Conservation (phyloP, 2,113 vertebrate genomes). For the Pleuronectes platessa region DNA sequence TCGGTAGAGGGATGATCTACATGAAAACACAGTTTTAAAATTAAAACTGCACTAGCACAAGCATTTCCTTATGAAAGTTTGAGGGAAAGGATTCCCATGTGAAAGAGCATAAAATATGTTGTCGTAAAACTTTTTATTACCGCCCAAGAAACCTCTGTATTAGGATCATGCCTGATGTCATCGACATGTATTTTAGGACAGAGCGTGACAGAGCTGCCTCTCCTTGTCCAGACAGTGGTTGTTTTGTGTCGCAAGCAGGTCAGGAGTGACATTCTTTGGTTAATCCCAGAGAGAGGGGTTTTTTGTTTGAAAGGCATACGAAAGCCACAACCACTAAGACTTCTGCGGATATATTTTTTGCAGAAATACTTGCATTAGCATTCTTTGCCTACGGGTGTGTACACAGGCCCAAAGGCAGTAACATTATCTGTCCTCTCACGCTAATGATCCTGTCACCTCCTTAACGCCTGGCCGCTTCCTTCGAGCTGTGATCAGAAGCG, state of each 20-base stretch:
- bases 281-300: constrained; percentile 47
- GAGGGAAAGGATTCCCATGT: not conserved
- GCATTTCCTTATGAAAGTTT: constrained; percentile 7
- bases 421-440: constrained; percentile 36
- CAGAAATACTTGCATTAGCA: constrained; percentile 43
- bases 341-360: constrained; percentile 34
- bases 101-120: not conserved
- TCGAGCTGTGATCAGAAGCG: not conserved
- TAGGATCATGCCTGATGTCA: constrained; percentile 4
- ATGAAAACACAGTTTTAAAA: not conserved
- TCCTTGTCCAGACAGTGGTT: constrained; percentile 46
- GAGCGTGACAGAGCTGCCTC: constrained; percentile 31
- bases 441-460: constrained; percentile 16
- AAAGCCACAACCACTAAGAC: constrained; percentile 43
- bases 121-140: not conserved
- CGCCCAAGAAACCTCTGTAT: constrained; percentile 4
- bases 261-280: constrained; percentile 62
- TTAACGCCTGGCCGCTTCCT: not conserved
- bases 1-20: not conserved
- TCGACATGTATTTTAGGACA: constrained; percentile 17
- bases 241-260: constrained; percentile 55
- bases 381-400: constrained; percentile 21
- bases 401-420: constrained; percentile 7
- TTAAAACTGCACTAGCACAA: not conserved
- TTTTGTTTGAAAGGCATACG: constrained; percentile 62